Evolutionary conservation across 2,113 vertebrate species (phyloP), one percentile per base, ranked within the genome.

Genomic region (Lepus americanus): DNA sequence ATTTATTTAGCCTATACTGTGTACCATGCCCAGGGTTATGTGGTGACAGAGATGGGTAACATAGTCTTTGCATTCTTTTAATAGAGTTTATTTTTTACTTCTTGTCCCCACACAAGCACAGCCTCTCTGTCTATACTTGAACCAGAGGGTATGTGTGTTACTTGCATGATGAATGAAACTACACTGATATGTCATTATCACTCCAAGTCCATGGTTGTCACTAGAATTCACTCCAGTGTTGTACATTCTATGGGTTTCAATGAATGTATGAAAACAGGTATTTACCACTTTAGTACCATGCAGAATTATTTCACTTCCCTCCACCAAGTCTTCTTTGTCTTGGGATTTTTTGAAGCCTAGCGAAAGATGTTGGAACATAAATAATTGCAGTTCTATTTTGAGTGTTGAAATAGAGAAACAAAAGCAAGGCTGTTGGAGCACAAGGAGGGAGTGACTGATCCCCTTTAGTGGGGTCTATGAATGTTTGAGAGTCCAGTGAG

Each of bases 291-390:
- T 49, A 33, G 31, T 36, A 2, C 39, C 81, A 59, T 11, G 23
- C 0, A 53, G 27, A 74, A 61, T 14, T 6, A 9, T 64, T 33
- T 90, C 12, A 59, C 3, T 51, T 61, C 53, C 59, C 39, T 63
- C n/a, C 36, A 91, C 44, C 44, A 44, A 49, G 10, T 36, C 36
- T 23, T 76, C 51, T 33, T 59, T 25, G 6, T 69, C 13, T 70
- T 79, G 55, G 84, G 76, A 76, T 51, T 89, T 82, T 89, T 82
- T 49, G 95, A 88, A 72, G 59, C 36, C 61, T 70, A 67, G 49
- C 66, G 51, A 63, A 91, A 33, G 64, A 87, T 29, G 3, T n/a
- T 63, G 51, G 79, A 27, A 33, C 31, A 39, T n/a, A 66, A 94
- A 44, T 44, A 39, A 27, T 44, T 23, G 23, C 19, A 20, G 10